Base-by-base conservation (phyloP, 2,113 vertebrate species). In the Naja naja region DNA sequence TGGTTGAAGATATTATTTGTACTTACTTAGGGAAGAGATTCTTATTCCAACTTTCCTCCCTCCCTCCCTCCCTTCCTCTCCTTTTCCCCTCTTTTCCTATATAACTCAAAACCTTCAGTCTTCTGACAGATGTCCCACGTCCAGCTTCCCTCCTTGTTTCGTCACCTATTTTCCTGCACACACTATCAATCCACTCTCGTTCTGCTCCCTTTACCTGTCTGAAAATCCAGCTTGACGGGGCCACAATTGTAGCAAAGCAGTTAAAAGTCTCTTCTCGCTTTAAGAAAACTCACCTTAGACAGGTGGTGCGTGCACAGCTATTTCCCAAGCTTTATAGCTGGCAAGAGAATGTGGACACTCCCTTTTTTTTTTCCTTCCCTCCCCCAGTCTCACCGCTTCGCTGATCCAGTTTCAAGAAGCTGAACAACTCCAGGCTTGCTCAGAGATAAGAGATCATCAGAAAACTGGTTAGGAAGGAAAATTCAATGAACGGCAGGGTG, bases 301-400 rank as follows among this genome's bases (percentile, higher is more conserved):
- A 5, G 58, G 43, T 85, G 81, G 22, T 14, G 49, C 5, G 2
- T 7, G 34, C 16, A 39, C 4, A 86, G 74, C 88, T 86, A 86
- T 90, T 60, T 90, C 92, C 23, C 12, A 45, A 90, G 92, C 54
- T 93, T 90, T 93, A 90, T 93, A 93, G 74, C 30, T 92, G 43
- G 20, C 88, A 90, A 55, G 55, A 92, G 87, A 49, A 27, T n/a
- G 25, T 16, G 27, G 88, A 22, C 92, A 93, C 92, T 60, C 92
- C 92, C 88, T 43, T 43, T 49, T 4, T 45, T 4, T 2, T 1
- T 3, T 1, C 7, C 23, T 81, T 20, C 25, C 45, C 49, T 45
- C 27, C 55, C n/a, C 16, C 34, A 12, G 2, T 58, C 54, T 90
- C 9, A 60, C 74, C 54, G 1, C 69, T 30, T 86, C 7, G 22